phyloP scores from a whole-genome alignment of 2,797 vertebrate genomes.

The Basileuterus tristriatus region DNA sequence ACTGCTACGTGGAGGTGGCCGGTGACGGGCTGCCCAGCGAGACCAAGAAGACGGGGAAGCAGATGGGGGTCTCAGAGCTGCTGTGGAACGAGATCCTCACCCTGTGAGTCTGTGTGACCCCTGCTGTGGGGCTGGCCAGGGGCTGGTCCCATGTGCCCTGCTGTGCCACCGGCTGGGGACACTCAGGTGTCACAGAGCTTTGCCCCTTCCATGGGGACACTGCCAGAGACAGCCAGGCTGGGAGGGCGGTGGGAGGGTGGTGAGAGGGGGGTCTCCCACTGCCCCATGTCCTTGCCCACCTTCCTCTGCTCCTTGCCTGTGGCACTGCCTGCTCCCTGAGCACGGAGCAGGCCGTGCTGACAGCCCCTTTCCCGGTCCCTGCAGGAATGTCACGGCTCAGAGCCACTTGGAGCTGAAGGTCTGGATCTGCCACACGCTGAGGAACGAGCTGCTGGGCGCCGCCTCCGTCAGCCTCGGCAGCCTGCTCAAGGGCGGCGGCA shows the following conservation, averaged over 20 bases:
- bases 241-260: fast-evolving
- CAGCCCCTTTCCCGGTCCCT: background rate
- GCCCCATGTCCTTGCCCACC: background rate
- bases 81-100: slow-evolving; percentile 94
- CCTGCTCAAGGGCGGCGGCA: slow-evolving; percentile 86
- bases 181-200: background rate
- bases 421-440: slow-evolving; percentile 94
- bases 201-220: fast-evolving
- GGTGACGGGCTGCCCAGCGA: slow-evolving; percentile 88
- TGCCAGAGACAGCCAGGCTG: background rate
- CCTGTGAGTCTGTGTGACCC: slow-evolving; percentile 78
- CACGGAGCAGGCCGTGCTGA: fast-evolving
- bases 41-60: slow-evolving; percentile 94
- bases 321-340: fast-evolving
- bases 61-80: slow-evolving; percentile 88
- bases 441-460: slow-evolving; percentile 90
- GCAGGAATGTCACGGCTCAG: slow-evolving; percentile 92
- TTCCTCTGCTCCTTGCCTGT: background rate
- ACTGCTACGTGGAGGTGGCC: slow-evolving; percentile 91
- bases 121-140: background rate
- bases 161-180: fast-evolving
- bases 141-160: fast-evolving
- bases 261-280: background rate
- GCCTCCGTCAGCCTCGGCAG: slow-evolving; percentile 88
- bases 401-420: slow-evolving; percentile 92